phyloP scores from a whole-genome alignment of 30 jellyfish, hydroid and myxozoan species.

The Chrysaora quinquecirrha region DNA sequence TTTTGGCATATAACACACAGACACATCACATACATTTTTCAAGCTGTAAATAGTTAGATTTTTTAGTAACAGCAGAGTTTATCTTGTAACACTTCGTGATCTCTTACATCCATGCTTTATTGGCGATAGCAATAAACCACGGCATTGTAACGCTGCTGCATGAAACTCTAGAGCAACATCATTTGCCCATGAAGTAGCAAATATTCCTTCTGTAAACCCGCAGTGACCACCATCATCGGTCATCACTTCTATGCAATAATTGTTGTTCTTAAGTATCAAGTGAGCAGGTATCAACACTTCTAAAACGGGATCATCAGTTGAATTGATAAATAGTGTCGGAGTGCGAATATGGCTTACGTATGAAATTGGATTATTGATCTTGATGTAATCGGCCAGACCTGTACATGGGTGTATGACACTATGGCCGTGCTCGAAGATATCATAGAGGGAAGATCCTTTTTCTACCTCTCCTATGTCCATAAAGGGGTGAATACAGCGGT shows the following conservation, averaged over 20 bases:
- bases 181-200: slow-evolving; percentile 50
- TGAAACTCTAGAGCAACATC: slow-evolving; percentile 51
- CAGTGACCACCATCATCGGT: slow-evolving; percentile 75
- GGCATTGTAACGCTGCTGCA: slow-evolving; percentile 33
- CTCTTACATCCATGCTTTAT: slow-evolving; percentile 47
- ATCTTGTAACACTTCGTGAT: slow-evolving; percentile 55
- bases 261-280: slow-evolving; percentile 29
- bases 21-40: too few relatives aligned
- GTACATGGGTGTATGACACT: slow-evolving; percentile 21
- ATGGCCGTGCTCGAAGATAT: slow-evolving; percentile 6
- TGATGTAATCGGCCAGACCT: slow-evolving; percentile 40
- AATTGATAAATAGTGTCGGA: slow-evolving; percentile 57
- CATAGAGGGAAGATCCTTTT: slow-evolving; percentile 6
- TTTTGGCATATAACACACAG: too few relatives aligned
- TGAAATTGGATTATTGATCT: slow-evolving; percentile 34
- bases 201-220: slow-evolving; percentile 44
- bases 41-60: too few relatives aligned
- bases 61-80: too few relatives aligned
- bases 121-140: slow-evolving; percentile 43
- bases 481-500: slow-evolving; percentile 15
- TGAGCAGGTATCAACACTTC: slow-evolving; percentile 37
- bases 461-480: background rate
- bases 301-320: slow-evolving; percentile 64
- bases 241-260: slow-evolving; percentile 46
- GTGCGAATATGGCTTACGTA: slow-evolving; percentile 45